Base-by-base conservation (phyloP, 1,140 invertebrate species). In the Episyrphus balteatus region DNA sequence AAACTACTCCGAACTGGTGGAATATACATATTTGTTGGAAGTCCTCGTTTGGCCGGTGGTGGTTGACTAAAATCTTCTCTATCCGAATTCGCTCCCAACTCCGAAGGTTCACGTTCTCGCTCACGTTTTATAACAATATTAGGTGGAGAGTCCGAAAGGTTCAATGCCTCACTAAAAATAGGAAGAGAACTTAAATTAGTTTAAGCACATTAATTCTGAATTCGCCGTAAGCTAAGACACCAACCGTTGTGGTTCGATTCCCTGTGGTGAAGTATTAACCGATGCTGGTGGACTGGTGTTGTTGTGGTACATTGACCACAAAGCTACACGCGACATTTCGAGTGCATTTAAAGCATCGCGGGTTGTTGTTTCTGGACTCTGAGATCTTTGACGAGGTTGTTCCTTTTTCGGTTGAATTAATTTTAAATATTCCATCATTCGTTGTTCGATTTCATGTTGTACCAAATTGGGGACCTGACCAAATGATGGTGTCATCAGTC, bases 231-330 rank as follows among this genome's bases (percentile, higher is more conserved):
- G 21, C 21, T 26, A 26, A 26, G 56, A 34, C 15, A 60, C 63
- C 55, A 57, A 73, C 70, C 72, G 74, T 62, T 75, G 76, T 34
- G 75, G 74, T 59, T 76, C 75, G 41, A 68, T 51, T 0, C 72
- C 66, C 13, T 49, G 54, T 39, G 54, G 48, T 26, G 47, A 51
- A 13, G 49, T 19, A 32, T 49, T 51, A 17, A 49, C 49, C 38
- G 56, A 57, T 17, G 58, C 55, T 46, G 61, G 63, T 26, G 63
- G 69, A 49, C 51, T 73, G 61, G 55, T 72, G 51, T 80, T 78
- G 55, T 78, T 83, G 64, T 82, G 84, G 68, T 87, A 89, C 56
- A 89, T 73, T 56, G 83, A 88, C 84, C 86, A 90, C 1, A 90
- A 69, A 1, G 83, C 83, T 44, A 89, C 73, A 32, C 84, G 75